Base-by-base conservation (phyloP, 2,113 vertebrate species). In the Malaclemys terrapin region DNA sequence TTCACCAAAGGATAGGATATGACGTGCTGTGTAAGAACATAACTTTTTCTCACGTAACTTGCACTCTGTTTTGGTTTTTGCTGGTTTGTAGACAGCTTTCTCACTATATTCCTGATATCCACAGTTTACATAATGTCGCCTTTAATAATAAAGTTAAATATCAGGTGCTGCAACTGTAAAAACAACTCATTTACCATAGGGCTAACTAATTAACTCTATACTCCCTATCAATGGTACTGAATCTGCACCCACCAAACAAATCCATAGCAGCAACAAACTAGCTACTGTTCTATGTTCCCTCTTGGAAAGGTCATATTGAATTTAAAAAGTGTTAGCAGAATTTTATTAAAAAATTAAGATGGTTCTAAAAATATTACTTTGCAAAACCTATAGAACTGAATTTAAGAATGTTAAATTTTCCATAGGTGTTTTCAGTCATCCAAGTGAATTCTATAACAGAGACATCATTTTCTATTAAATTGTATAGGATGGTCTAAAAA, bases 141-240 rank as follows among this genome's bases (percentile, higher is more conserved):
- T 92, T n/a, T 45, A n/a, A 2, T 83, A 6, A 4, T 7, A 38
- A 49, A 25, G 72, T 42, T 45, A 78, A 75, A 88, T 76, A 12
- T 4, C 65, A 42, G 2, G 1, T 8, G 42, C 76, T n/a, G 1
- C 76, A 91, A 9, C 27, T n/a, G 5, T 62, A 84, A 25, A 50
- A 35, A 45, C 8, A n/a, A 31, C 11, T 56, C 47, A 62, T 42
- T 85, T 87, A 7, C 10, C 52, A 0, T 24, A 59, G 17, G 24
- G 17, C 27, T 69, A 85, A 75, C 13, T 6, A 53, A 3, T 49
- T 2, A 1, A 80, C 53, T 24, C 69, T 2, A 0, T 35, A 29
- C 27, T 72, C 12, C 29, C 1, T 4, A 47, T 38, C 79, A 22
- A 1, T 12, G 17, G 1, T 38, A 88, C 86, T 53, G 56, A 22